A percentile compares a stretch with the other conserved stretches of the same genome.
Evolutionary conservation across 2,797 vertebrate genomes (phyloP).

Genomic region (Notamacropus eugenii): DNA sequence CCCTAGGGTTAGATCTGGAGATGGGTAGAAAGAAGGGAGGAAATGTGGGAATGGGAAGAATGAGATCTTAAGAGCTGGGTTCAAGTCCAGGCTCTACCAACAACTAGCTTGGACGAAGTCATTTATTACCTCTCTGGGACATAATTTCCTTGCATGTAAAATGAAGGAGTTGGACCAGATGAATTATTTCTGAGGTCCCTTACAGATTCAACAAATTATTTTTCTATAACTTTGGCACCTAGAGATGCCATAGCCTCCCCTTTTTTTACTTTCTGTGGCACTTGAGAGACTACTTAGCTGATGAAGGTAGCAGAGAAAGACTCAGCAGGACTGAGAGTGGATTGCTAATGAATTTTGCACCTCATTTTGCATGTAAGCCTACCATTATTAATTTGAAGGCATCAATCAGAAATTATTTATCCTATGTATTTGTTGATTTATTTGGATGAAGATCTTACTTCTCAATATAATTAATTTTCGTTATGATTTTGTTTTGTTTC

Average conservation of each 20-base stretch:
- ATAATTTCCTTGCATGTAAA: not conserved
- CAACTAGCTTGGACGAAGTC: not conserved
- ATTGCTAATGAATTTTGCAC: not conserved
- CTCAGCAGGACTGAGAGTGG: not conserved
- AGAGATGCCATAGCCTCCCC: not conserved
- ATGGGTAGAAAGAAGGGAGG: not conserved
- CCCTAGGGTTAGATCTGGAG: not conserved
- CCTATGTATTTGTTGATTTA: not conserved
- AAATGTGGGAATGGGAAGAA: not conserved
- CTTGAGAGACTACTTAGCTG: not conserved
- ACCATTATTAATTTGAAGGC: not conserved
- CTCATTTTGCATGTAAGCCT: not conserved
- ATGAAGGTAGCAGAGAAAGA: not conserved
- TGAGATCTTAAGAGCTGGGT: not conserved
- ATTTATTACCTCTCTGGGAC: not conserved
- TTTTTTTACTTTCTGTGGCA: not conserved
- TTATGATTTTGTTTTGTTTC: not conserved
- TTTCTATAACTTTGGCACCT: not conserved
- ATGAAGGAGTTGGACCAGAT: not conserved
- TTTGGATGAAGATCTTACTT: not conserved
- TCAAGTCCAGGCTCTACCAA: not conserved
- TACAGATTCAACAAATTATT: not conserved
- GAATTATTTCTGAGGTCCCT: not conserved
- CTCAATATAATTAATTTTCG: not conserved
- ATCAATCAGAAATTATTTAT: not conserved